Evolutionary conservation across 2,888 invertebrate genomes (phyloP).

Genomic region (Lasioglossum pauxillum): DNA sequence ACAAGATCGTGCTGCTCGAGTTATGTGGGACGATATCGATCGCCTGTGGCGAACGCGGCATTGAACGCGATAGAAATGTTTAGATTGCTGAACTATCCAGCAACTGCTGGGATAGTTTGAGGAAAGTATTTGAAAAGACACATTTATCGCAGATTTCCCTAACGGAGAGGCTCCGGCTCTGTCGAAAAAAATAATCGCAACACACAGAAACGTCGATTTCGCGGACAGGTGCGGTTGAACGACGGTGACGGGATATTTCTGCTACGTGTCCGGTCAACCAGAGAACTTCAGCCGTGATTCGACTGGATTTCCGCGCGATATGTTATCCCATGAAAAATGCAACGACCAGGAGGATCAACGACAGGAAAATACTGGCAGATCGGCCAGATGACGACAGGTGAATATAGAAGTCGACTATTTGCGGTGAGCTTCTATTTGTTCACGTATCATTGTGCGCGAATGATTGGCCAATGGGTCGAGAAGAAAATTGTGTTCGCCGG

Average conservation of each 20-base stretch:
- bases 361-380: conserved; percentile 17
- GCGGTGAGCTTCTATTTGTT: conserved; percentile 16
- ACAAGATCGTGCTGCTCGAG: neutral
- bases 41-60: neutral
- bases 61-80: neutral
- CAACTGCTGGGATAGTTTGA: neutral
- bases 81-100: neutral
- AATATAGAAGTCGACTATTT: conserved; percentile 41
- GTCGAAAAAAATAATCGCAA: neutral
- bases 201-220: conserved; percentile 16
- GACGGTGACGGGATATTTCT: conserved; percentile 25
- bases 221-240: conserved; percentile 6
- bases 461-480: neutral
- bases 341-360: conserved; percentile 36
- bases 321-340: conserved; percentile 56
- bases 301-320: conserved; percentile 32
- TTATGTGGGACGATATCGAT: neutral
- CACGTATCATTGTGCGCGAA: neutral
- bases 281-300: conserved; percentile 29
- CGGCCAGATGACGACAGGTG: conserved; percentile 2
- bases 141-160: neutral
- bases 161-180: neutral
- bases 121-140: neutral
- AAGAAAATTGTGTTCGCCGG: neutral
- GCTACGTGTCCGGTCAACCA: neutral